A percentile compares a stretch with the other conserved stretches of the same genome.
phyloP scores from a whole-genome alignment of 2,888 invertebrate species.

The Caenorhabditis sp. region DNA sequence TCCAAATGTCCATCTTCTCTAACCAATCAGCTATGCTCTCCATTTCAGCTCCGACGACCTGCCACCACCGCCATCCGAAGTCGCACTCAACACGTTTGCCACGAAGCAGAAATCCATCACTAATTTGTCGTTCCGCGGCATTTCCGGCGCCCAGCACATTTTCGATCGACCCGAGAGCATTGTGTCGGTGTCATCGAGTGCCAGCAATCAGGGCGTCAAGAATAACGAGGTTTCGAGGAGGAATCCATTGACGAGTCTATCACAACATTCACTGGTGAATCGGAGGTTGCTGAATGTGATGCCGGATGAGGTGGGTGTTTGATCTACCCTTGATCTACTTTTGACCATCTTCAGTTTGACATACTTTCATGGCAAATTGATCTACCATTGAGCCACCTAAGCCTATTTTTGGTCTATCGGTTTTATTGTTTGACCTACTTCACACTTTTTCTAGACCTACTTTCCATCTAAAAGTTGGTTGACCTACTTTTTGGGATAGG shows the following conservation, averaged over 20 bases:
- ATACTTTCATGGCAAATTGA: no score
- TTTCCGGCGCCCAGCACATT: slow-evolving; percentile 63
- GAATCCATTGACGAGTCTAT: slow-evolving; percentile 48
- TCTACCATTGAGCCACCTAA: no score
- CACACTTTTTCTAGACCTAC: no score
- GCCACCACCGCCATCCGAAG: slow-evolving; percentile 66
- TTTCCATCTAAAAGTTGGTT: no score
- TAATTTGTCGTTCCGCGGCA: slow-evolving; percentile 68
- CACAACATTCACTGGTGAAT: slow-evolving; percentile 61
- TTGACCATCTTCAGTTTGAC: background rate
- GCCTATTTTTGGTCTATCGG: no score
- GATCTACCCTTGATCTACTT: background rate
- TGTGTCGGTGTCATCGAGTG: slow-evolving; percentile 46
- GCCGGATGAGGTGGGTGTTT: slow-evolving; percentile 67
- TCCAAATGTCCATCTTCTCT: no score
- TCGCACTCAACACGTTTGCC: slow-evolving; percentile 69
- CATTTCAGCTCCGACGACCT: slow-evolving; percentile 59
- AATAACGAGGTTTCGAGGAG: slow-evolving; percentile 13
- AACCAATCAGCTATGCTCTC: background rate
- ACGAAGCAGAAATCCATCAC: slow-evolving; percentile 69
- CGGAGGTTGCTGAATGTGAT: slow-evolving; percentile 65
- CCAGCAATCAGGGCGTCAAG: slow-evolving; percentile 3
- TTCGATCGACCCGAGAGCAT: slow-evolving; percentile 72
- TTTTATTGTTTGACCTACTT: no score
- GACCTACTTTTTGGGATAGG: no score